Evolutionary conservation across 2,888 invertebrate genomes (phyloP), one percentile per base, ranked within the genome.

Genomic region (Halictus ligatus): DNA sequence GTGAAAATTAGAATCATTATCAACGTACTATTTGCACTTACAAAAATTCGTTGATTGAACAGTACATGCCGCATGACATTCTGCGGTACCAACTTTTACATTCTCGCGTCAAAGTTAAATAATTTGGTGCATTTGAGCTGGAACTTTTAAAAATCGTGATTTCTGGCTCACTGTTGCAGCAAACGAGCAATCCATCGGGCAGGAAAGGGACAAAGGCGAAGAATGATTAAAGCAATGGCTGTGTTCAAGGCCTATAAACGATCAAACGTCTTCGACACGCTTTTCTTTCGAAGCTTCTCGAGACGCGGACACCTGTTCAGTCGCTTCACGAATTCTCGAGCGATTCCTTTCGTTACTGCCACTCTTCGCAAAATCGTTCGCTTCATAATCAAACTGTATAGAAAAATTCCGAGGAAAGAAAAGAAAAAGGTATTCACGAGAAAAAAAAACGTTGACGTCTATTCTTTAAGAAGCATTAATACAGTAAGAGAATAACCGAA

Each of bases 341-440:
- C 29, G 64, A 29, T 29, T 64, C 29, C 29, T 29, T 67, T 29
- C 85, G 58, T 91, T 72, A 90, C 87, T 90, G 91, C 88, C 91
- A 91, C 79, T 78, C 74, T 84, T 88, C 85, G 87, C 88, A 88
- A 89, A 43, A n/a, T 83, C 78, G 79, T 86, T 90, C 82, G 80
- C 86, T 82, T 69, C 35, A 86, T 87, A 89, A 91, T 91, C 89
- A 89, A 91, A 91, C 75, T 78, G 80, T 81, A 83, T 10, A 69
- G 69, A 35, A 21, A 69, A 69, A 35, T 58, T 58, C n/a, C 12
- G 12, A 64, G 81, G 84, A 81, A 84, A 60, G 46, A 69, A 21
- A 46, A 25, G 35, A 40, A 60, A 75, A 54, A 48, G 48, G 21
- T 6, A 35, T 29, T 29, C 64, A 48, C 1, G 18, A 21, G 25